These are phyloP conservation scores for Falco concolor DNA, from an alignment of 2,797 vertebrate species.

Conservation along the genomic window DNA sequence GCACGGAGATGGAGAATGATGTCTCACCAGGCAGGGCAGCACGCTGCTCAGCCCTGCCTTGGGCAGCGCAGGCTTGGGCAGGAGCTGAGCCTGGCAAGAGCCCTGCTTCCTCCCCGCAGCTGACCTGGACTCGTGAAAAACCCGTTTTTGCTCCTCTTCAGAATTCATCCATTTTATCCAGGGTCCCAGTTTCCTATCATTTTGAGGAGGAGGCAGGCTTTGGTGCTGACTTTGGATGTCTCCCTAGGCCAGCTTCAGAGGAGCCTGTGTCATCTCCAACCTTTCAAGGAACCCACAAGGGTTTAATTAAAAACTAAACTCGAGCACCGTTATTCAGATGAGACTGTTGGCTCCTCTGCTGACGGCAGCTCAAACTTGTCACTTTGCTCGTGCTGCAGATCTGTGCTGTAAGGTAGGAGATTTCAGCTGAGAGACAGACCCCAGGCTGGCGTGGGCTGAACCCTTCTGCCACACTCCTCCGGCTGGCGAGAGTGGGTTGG, in stretches of 20 bases:
- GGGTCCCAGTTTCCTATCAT: conserved; percentile 18
- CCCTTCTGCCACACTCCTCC: background rate
- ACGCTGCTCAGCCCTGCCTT: background rate
- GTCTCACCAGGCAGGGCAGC: background rate
- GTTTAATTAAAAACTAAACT: conserved; percentile 78
- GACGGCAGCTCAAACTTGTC: conserved; percentile 57
- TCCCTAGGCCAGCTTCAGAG: conserved; percentile 66
- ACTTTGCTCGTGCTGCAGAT: conserved; percentile 11
- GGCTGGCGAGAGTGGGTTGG: background rate
- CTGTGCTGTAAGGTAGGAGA: background rate
- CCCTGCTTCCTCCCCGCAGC: background rate
- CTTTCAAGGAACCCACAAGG: conserved; percentile 76
- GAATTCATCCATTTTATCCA: background rate
- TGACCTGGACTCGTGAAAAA: background rate
- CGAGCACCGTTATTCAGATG: conserved; percentile 66
- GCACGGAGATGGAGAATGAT: background rate
- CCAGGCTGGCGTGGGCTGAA: background rate
- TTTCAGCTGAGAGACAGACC: background rate
- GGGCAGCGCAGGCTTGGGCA: background rate
- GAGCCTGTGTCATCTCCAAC: conserved; percentile 69
- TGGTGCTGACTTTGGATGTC: conserved; percentile 70
- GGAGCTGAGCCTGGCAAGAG: background rate
- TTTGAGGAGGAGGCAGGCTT: conserved; percentile 60
- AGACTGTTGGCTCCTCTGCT: conserved; percentile 52
- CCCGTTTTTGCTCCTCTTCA: background rate